Percentiles rank a stretch among this genome's conserved stretches.
These are phyloP conservation scores for Caenorhabditis sp. DNA, from an alignment of 2,888 invertebrate species.

Conservation along the genomic window DNA sequence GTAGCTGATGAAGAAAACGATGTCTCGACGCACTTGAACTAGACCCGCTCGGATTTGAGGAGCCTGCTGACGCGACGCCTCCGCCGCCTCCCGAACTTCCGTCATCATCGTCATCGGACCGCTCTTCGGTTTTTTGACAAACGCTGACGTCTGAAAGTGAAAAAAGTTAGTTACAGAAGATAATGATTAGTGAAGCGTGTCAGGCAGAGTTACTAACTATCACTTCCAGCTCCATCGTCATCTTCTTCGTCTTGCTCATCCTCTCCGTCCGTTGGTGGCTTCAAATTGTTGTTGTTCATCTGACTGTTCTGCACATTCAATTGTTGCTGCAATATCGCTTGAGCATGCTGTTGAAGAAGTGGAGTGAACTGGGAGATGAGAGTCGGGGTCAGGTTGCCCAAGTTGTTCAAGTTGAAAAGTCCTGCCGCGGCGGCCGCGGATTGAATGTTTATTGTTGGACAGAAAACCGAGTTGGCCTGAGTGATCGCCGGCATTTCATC, in stretches of 20 bases:
- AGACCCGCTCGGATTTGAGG: conserved; percentile 66
- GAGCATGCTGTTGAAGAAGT: conserved; percentile 67
- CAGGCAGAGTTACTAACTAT: conserved; percentile 25
- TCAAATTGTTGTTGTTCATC: conserved; percentile 62
- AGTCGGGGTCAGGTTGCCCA: conserved; percentile 31
- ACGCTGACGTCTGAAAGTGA: conserved; percentile 64
- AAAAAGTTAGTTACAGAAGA: neutral
- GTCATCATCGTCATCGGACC: conserved; percentile 68
- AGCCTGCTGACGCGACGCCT: conserved; percentile 47
- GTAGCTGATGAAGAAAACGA: too few relatives aligned
- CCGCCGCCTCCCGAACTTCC: conserved; percentile 52
- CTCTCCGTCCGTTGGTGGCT: conserved; percentile 39
- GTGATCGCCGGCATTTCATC: conserved; percentile 46
- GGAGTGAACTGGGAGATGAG: conserved; percentile 60
- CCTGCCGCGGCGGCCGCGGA: conserved; percentile 23
- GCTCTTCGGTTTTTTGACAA: conserved; percentile 67
- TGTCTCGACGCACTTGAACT: conserved; percentile 58
- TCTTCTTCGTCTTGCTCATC: conserved; percentile 62
- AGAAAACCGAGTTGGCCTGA: conserved; percentile 41
- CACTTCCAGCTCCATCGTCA: conserved; percentile 63
- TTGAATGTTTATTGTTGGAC: conserved; percentile 36
- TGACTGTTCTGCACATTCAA: conserved; percentile 48
- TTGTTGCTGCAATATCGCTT: conserved; percentile 61
- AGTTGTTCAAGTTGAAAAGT: conserved; percentile 21
- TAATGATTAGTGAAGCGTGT: conserved; percentile 2